These are phyloP conservation scores for Papilio polytes DNA, from an alignment of 1,140 invertebrate genomes.

Conservation along the genomic window DNA sequence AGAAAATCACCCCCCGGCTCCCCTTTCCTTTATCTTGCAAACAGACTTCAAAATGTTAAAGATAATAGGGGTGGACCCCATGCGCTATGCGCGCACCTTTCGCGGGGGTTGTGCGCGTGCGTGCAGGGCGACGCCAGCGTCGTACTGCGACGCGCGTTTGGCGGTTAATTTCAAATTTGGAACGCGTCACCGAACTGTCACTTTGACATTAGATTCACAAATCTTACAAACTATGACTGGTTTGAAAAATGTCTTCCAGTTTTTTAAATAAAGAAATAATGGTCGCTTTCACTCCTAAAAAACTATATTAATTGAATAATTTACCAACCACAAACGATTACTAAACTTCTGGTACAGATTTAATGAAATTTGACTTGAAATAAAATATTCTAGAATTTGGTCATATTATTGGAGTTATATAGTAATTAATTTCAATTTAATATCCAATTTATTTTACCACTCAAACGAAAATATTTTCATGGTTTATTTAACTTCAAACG, in stretches of 20 bases:
- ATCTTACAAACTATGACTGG: neutral
- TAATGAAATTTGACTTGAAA: no score
- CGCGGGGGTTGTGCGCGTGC: constrained; percentile 66
- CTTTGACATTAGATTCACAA: constrained; percentile 4
- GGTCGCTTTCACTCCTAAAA: no score
- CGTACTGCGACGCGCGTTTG: constrained; percentile 45
- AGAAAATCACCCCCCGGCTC: constrained; percentile 81
- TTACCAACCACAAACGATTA: no score
- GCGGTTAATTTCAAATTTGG: constrained; percentile 78
- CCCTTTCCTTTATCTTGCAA: constrained; percentile 83
- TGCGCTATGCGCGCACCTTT: constrained; percentile 71
- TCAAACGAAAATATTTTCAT: neutral
- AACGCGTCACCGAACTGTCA: constrained; percentile 41
- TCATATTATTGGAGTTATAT: neutral
- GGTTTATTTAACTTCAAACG: neutral
- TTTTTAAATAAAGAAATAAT: no score
- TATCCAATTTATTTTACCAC: neutral
- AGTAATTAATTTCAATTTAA: neutral
- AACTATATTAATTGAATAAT: no score
- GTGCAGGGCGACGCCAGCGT: constrained; percentile 62
- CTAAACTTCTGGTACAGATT: no score
- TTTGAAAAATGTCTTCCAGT: neutral
- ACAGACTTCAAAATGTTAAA: constrained; percentile 81
- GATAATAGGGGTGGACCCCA: constrained; percentile 80
- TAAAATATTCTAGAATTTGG: neutral